Evolutionary conservation across 2,113 vertebrate genomes (phyloP), one percentile per base, ranked within the genome.

Genomic region (Pseudopipra pipra): DNA sequence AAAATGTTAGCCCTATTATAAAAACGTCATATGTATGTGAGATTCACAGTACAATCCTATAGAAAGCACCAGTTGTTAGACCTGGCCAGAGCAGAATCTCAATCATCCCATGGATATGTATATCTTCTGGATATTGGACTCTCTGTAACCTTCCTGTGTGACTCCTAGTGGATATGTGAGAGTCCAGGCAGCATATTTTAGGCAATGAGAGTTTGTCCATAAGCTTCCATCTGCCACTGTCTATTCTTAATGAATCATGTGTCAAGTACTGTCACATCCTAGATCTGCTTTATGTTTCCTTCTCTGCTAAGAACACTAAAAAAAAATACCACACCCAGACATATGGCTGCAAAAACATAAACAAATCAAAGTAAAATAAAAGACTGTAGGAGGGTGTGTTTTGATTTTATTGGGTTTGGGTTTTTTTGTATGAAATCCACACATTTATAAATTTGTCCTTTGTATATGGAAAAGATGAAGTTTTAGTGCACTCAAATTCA

Each of bases 181-280:
- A 65, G 43, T 63, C 24, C 86, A 68, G 63, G 25, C 30, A 88
- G 55, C 43, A 62, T 72, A n/a, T 80, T 85, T 63, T 54, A 87
- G 31, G 16, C 54, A 80, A 37, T 5, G 5, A 9, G 14, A 80
- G n/a, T 55, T 92, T 80, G 63, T 85, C 43, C 62, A 24, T 24
- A 70, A 77, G 72, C 61, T 93, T 94, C 72, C 83, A 86, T 93
- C 84, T 95, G 89, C 76, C 39, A 52, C 52, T 85, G 70, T 79
- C 91, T 85, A 49, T 72, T 89, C 54, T 41, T 85, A 54, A 95
- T 80, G 37, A 82, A 91, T 94, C 54, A 14, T 33, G 22, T 73
- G 58, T 87, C 6, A 7, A 78, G 28, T 72, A 28, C 35, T 54
- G 31, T 37, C 49, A 68, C 56, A 87, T 72, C 77, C 77, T 89